phyloP scores from a whole-genome alignment of 2,888 invertebrate species.

The Drosophila bunnanda region DNA sequence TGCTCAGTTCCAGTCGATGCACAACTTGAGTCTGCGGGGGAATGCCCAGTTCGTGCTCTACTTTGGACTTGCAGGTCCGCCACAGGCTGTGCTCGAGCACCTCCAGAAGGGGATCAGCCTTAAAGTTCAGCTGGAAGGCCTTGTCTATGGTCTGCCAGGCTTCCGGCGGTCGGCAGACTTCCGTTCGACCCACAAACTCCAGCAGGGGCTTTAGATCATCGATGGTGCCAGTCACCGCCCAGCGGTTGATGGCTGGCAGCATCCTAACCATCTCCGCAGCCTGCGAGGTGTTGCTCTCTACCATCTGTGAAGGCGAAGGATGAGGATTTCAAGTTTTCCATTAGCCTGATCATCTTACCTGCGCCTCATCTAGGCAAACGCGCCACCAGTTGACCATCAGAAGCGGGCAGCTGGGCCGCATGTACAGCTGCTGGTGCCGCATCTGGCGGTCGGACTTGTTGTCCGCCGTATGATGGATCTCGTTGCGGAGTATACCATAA shows the following conservation, averaged over 20 bases:
- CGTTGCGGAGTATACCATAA: conserved; percentile 87
- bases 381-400: conserved; percentile 91
- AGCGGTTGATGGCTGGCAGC: conserved; percentile 87
- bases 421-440: conserved; percentile 87
- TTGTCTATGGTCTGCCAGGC: conserved; percentile 76
- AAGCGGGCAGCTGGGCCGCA: conserved; percentile 88
- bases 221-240: conserved; percentile 90
- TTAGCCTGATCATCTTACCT: conserved; percentile 73
- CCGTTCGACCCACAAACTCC: conserved; percentile 84
- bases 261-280: conserved; percentile 85
- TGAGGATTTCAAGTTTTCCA: not conserved
- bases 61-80: conserved; percentile 89
- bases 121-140: conserved; percentile 66
- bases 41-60: conserved; percentile 88
- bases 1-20: conserved; percentile 88
- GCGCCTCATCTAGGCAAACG: conserved; percentile 91
- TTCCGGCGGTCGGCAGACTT: conserved; percentile 61
- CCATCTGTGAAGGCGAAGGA: conserved; percentile 85
- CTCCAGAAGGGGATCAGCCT: conserved; percentile 57
- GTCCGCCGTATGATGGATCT: conserved; percentile 87
- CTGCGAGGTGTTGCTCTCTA: conserved; percentile 87
- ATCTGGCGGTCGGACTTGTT: conserved; percentile 83
- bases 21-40: conserved; percentile 87
- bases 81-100: conserved; percentile 85
- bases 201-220: conserved; percentile 85